These are phyloP conservation scores for Tachysurus fulvidraco DNA, from an alignment of 2,113 vertebrate species.

Conservation along the genomic window DNA sequence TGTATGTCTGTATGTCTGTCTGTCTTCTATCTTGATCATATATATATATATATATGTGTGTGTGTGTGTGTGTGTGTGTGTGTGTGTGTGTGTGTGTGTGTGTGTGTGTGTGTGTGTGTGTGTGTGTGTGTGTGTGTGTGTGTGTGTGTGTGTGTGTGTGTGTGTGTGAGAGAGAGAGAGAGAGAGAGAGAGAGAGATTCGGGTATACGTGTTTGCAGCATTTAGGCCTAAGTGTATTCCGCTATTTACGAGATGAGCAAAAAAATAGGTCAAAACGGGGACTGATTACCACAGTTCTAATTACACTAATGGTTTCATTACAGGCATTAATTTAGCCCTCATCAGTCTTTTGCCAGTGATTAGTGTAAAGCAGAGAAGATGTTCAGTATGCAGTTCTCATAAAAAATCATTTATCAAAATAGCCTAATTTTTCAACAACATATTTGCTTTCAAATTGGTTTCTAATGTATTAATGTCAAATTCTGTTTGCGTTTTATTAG, in stretches of 20 bases:
- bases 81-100: conserved; percentile 12
- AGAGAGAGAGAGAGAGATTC: conserved; percentile 29
- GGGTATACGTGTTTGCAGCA: conserved; percentile 35
- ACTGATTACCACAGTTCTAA: conserved; percentile 59
- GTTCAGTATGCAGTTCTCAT: conserved; percentile 48
- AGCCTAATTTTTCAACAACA: conserved; percentile 40
- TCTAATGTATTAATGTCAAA: conserved; percentile 1
- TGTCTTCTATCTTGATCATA: background rate
- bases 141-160: conserved; percentile 27
- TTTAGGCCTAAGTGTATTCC: conserved; percentile 40
- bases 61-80: conserved; percentile 32
- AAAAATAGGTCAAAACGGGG: conserved; percentile 55
- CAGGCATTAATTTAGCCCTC: conserved; percentile 56
- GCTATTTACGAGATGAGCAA: conserved; percentile 32
- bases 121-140: conserved; percentile 22
- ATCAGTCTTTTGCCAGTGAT: conserved; percentile 59
- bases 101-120: conserved; percentile 12
- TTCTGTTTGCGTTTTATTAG: background rate
- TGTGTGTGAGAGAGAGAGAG: conserved; percentile 20
- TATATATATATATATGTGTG: background rate
- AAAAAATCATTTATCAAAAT: conserved; percentile 48
- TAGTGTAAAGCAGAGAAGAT: conserved; percentile 50
- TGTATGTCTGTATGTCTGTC: background rate
- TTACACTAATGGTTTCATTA: conserved; percentile 62
- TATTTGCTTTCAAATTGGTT: conserved; percentile 8